Conservation (phyloP, 2,888 invertebrate species). For the Aphodius granarius region DNA sequence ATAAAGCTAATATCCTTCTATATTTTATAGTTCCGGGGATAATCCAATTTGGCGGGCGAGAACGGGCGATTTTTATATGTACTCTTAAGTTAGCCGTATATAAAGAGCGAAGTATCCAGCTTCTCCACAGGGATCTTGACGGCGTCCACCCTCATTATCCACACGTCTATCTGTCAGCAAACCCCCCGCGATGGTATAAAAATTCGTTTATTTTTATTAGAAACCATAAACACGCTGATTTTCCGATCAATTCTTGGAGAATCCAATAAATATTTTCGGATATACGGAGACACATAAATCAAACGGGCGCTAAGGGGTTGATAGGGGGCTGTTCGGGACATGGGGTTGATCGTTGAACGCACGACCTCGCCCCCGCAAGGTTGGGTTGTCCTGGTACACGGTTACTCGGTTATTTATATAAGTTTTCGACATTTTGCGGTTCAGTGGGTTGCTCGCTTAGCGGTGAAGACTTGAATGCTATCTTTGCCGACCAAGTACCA, state of each 20-base stretch:
- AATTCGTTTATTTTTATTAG: neutral
- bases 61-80: neutral
- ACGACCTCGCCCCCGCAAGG: neutral
- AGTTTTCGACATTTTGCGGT: neutral
- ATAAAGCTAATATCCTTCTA: neutral
- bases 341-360: neutral
- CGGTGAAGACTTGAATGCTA: neutral
- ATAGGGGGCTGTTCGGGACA: neutral
- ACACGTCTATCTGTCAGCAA: neutral
- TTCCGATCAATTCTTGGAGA: neutral
- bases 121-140: neutral
- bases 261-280: neutral
- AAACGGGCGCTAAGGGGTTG: neutral
- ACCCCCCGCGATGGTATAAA: neutral
- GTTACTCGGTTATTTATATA: neutral
- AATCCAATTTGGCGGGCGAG: neutral
- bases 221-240: neutral
- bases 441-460: neutral
- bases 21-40: neutral
- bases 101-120: neutral
- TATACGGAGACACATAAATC: neutral
- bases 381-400: neutral
- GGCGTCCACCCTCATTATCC: neutral
- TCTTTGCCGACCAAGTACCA: neutral
- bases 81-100: neutral